Percentiles rank a stretch among this genome's conserved stretches.
These are phyloP conservation scores for chimpanzee (Pan troglodytes) DNA, from an alignment of 2,113 vertebrate genomes.

Conservation along the genomic window NHGRI_mPanTro3-v2.1_pri NC_072422.2:12353001-12353500, in stretches of 20 bases:
- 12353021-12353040: neutral
- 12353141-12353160: neutral
- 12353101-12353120: neutral
- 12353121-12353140: conserved; percentile 40
- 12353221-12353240: neutral
- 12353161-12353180: conserved; percentile 40
- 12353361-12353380: neutral
- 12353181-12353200: conserved; percentile 59
- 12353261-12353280: conserved; percentile 44
- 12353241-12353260: neutral
- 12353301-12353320: conserved; percentile 48
- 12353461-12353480: neutral
- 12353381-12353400: neutral
- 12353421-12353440: neutral
- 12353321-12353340: neutral
- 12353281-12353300: conserved; percentile 31
- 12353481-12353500: neutral
- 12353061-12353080: neutral
- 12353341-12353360: neutral
- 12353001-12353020: neutral
- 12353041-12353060: neutral
- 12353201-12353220: neutral
- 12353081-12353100: neutral
- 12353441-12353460: neutral
- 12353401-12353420: conserved; percentile 43